These are phyloP conservation scores for Crotalus helleri DNA, from an alignment of 2,113 vertebrate genomes.

Conservation along the genomic window DNA sequence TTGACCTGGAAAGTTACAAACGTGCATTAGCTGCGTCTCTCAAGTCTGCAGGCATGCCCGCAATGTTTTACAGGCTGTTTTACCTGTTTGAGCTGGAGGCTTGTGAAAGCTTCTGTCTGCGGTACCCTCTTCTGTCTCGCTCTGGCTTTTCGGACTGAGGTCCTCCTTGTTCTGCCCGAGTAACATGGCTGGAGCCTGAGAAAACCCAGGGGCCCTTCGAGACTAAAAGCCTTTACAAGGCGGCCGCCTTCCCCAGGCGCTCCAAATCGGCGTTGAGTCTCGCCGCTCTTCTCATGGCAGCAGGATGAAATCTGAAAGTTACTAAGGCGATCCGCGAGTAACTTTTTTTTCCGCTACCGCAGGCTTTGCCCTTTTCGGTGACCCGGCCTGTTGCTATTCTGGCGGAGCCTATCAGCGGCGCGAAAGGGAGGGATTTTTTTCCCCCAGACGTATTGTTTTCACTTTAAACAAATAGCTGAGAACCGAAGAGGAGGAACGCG, in stretches of 20 bases:
- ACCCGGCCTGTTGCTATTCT: slow-evolving; percentile 77
- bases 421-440: slow-evolving; percentile 69
- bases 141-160: slow-evolving; percentile 48
- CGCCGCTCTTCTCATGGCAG: slow-evolving; percentile 58
- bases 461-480: slow-evolving; percentile 54
- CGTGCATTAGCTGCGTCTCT: not conserved
- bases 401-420: slow-evolving; percentile 71
- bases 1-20: accelerated
- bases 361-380: slow-evolving; percentile 76
- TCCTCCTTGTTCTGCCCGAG: slow-evolving; percentile 61
- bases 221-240: slow-evolving; percentile 5
- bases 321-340: slow-evolving; percentile 64
- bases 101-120: slow-evolving; percentile 19
- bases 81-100: slow-evolving; percentile 63
- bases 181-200: slow-evolving; percentile 47
- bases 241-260: accelerated
- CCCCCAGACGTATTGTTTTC: slow-evolving; percentile 51
- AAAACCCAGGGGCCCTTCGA: not conserved
- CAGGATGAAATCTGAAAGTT: slow-evolving; percentile 49
- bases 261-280: not conserved
- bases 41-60: not conserved
- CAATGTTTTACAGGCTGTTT: not conserved
- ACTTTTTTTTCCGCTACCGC: slow-evolving; percentile 77
- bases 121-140: slow-evolving; percentile 24
- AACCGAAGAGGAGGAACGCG: slow-evolving; percentile 23